A percentile compares a stretch with the other conserved stretches of the same genome.
Conservation (phyloP, 1,140 invertebrate species). For the Drosophila kikkawai region DNA sequence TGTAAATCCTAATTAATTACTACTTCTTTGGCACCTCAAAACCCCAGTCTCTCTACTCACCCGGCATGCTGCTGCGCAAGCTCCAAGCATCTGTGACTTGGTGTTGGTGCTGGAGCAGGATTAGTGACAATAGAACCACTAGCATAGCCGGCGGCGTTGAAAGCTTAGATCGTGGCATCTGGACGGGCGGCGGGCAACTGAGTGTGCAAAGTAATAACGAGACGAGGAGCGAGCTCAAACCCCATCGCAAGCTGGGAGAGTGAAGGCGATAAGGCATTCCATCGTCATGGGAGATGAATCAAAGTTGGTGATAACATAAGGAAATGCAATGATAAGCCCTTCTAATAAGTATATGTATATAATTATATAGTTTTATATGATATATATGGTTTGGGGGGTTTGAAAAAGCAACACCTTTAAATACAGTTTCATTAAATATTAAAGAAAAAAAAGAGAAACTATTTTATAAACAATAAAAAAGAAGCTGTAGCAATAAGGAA, state of each 20-base stretch:
- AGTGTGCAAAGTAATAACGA: constrained; percentile 30
- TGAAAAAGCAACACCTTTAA: not conserved
- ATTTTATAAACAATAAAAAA: too few species aligned
- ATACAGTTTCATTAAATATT: not conserved
- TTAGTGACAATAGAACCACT: constrained; percentile 45
- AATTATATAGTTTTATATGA: not conserved
- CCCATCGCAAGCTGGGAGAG: constrained; percentile 8
- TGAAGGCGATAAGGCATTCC: constrained; percentile 7
- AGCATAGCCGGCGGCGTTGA: constrained; percentile 33
- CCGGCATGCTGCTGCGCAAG: constrained; percentile 21
- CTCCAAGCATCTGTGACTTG: constrained; percentile 39
- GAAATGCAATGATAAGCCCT: not conserved
- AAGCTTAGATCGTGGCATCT: constrained; percentile 55
- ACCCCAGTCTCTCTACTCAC: constrained; percentile 44
- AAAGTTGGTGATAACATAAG: not conserved
- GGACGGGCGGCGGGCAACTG: constrained; percentile 49
- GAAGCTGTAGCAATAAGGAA: too few species aligned
- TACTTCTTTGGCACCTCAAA: not conserved
- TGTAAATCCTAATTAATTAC: not conserved
- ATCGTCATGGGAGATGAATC: not conserved
- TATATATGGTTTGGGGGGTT: not conserved
- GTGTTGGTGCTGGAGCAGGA: constrained; percentile 13
- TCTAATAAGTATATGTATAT: not conserved
- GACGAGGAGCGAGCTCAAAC: constrained; percentile 14
- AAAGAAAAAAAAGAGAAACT: too few species aligned